Conservation (phyloP, 2,888 invertebrate genomes). For the Macaria liturata region DNA sequence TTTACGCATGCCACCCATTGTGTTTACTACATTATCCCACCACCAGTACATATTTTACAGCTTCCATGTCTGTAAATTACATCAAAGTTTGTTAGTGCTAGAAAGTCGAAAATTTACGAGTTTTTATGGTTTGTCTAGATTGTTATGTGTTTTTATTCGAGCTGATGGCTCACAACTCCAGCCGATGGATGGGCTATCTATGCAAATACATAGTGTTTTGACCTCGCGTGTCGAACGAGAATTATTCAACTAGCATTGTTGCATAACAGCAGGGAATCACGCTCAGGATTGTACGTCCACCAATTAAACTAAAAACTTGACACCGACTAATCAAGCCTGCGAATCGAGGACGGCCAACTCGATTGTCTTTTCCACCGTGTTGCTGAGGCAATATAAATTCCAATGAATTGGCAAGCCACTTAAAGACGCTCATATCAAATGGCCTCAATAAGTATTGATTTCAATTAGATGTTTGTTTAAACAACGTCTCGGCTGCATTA, state of each 20-base stretch:
- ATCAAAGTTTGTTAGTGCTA: conserved; percentile 12
- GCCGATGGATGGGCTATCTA: conserved; percentile 4
- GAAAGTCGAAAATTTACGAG: background rate
- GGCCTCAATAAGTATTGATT: conserved; percentile 47
- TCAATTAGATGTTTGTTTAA: conserved; percentile 49
- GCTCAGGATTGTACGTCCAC: conserved; percentile 20
- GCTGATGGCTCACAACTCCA: too few species aligned
- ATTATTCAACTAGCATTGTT: conserved; percentile 38
- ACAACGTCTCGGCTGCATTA: conserved; percentile 11
- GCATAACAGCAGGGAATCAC: conserved; percentile 45
- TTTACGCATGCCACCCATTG: conserved; percentile 33
- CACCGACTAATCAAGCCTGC: conserved; percentile 29
- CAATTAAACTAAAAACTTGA: conserved; percentile 33
- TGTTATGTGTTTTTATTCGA: background rate
- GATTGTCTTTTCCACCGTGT: conserved; percentile 33
- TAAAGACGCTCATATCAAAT: conserved; percentile 41
- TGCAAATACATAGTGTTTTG: conserved; percentile 24
- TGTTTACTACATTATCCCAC: conserved; percentile 28
- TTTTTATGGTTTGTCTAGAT: background rate
- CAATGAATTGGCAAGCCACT: conserved; percentile 53
- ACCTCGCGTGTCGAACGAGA: conserved; percentile 52
- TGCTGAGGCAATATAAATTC: conserved; percentile 46
- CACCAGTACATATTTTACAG: conserved; percentile 20
- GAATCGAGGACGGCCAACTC: conserved; percentile 34
- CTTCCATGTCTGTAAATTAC: conserved; percentile 7